Base-by-base conservation (phyloP, 2,797 vertebrate genomes). In the Remorina albescens region DNA sequence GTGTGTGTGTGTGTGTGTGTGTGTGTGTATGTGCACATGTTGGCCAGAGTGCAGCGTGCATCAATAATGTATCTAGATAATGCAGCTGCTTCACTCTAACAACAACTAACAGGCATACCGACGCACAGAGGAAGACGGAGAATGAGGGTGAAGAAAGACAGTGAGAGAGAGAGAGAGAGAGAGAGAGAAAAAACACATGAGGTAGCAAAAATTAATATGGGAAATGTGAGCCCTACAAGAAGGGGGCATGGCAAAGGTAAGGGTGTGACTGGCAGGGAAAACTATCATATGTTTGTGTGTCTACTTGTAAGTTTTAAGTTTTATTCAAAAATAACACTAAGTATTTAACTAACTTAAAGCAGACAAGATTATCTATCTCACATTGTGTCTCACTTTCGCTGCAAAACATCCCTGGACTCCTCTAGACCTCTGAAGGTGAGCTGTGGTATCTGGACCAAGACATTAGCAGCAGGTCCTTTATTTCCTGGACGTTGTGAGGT, bases 11-110 rank as follows among this genome's bases (percentile, higher is more conserved):
- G 56, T 71, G 71, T 65, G n/a, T n/a, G n/a, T n/a, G n/a, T 65
- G 76, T 61, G 57, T 55, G 76, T 58, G 56, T 79, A 46, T 41
- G 81, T 34, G 72, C 50, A 71, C 57, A 23, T 26, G 50, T 59
- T 78, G 64, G 77, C 73, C 81, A 85, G 83, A 92, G 93, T 88
- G 90, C 89, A 85, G 86, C 63, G 28, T 57, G 71, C 90, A 94
- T 94, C 86, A 94, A 94, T 94, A 93, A 94, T 94, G 83, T 68
- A 94, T 92, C 47, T 65, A 80, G 83, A 93, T 94, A 93, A 94
- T 93, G 93, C 87, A 91, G 83, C 85, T 50, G 73, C 76, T 89
- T 89, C 86, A 73, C 84, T 89, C 87, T 71, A 86, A 78, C 78
- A 83, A 89, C 77, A 91, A 87, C 85, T 88, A 86, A 89, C 86